phyloP scores from a whole-genome alignment of 2,888 invertebrate genomes.

The Netelia fuscicornis region DNA sequence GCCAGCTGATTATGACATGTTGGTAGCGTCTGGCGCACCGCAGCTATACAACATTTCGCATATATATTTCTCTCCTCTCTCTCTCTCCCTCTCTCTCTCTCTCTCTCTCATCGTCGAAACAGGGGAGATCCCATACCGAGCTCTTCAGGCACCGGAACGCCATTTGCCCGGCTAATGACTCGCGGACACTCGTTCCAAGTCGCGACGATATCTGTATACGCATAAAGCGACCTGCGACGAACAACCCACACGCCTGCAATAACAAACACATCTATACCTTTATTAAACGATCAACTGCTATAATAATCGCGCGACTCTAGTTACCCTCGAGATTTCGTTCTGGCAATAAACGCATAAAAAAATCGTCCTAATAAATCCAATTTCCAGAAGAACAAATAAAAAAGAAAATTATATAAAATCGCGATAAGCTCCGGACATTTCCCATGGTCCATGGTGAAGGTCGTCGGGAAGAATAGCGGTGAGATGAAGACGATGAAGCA shows the following conservation, averaged over 20 bases:
- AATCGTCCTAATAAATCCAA: neutral
- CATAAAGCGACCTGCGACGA: conserved; percentile 28
- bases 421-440: neutral
- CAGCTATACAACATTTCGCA: conserved; percentile 38
- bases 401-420: neutral
- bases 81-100: conserved; percentile 4
- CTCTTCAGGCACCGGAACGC: conserved; percentile 82
- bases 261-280: conserved; percentile 21
- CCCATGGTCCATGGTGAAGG: conserved; percentile 40
- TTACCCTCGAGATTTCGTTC: conserved; percentile 33
- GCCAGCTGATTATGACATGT: conserved; percentile 84
- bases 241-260: conserved; percentile 45
- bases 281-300: conserved; percentile 46
- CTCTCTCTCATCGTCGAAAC: conserved; percentile 22
- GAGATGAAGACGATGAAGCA: conserved; percentile 44
- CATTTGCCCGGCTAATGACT: conserved; percentile 83
- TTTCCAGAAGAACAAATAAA: no score
- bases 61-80: conserved; percentile 8
- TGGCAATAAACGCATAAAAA: neutral
- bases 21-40: conserved; percentile 78
- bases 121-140: conserved; percentile 77
- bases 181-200: conserved; percentile 79
- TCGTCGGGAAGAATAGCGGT: conserved; percentile 39
- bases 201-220: conserved; percentile 38
- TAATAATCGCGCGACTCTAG: conserved; percentile 50